Conservation (phyloP, 2,888 invertebrate species). For the Lycaena phlaeas region DNA sequence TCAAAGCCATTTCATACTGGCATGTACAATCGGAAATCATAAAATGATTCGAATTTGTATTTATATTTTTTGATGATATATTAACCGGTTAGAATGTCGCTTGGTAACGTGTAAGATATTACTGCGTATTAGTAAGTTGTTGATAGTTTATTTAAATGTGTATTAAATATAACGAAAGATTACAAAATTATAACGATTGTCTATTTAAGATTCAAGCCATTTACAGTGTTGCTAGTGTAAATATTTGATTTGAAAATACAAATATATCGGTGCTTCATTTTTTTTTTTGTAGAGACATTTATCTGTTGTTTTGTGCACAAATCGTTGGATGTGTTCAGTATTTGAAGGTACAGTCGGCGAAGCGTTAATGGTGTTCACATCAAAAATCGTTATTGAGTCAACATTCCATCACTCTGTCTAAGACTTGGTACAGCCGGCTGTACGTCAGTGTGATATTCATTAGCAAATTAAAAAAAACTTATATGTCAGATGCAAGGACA, state of each 20-base stretch:
- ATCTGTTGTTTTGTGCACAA: conserved; percentile 39
- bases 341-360: background rate
- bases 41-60: too few relatives aligned
- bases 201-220: conserved; percentile 25
- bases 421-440: background rate
- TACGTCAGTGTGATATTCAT: background rate
- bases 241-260: conserved; percentile 43
- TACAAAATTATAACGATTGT: conserved; percentile 50
- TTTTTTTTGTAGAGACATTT: conserved; percentile 24
- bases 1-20: too few relatives aligned
- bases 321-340: conserved; percentile 33
- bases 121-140: conserved; percentile 68
- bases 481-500: background rate
- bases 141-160: conserved; percentile 62
- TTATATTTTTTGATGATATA: too few relatives aligned
- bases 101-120: conserved; percentile 56
- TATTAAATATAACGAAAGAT: conserved; percentile 54
- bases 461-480: background rate
- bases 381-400: background rate
- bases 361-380: background rate
- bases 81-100: conserved; percentile 24
- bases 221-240: conserved; percentile 24
- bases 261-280: conserved; percentile 47
- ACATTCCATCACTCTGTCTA: background rate
- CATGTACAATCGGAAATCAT: too few relatives aligned